Conservation (phyloP, 2,797 vertebrate genomes). For the Acestrorhynchus altus region DNA sequence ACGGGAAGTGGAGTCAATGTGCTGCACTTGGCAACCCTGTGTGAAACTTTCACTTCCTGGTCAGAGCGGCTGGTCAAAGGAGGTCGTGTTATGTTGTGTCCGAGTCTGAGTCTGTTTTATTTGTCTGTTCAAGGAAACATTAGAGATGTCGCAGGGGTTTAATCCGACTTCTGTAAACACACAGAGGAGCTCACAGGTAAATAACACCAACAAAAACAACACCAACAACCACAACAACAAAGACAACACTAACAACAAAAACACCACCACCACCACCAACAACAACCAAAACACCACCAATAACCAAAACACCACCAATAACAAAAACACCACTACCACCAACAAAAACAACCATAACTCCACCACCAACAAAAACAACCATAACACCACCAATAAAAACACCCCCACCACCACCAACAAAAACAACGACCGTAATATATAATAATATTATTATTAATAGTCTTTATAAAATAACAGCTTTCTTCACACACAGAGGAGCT, state of each 20-base stretch:
- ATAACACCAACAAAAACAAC: neutral
- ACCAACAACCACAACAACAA: neutral
- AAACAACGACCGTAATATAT: neutral
- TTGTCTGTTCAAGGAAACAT: too few species aligned
- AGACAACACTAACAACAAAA: neutral
- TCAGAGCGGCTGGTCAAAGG: conserved; percentile 16
- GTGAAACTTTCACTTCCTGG: conserved; percentile 30
- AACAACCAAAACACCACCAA: neutral
- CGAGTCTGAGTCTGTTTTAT: neutral
- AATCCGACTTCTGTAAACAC: conserved; percentile 36
- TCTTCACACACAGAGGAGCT: too few species aligned
- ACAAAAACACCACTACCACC: neutral
- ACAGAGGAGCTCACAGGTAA: conserved; percentile 46
- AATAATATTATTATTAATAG: too few species aligned
- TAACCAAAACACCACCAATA: neutral
- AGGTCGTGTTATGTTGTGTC: conserved; percentile 36
- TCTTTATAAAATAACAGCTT: too few species aligned
- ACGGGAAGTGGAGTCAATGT: too few species aligned
- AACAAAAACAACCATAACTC: neutral
- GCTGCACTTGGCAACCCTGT: too few species aligned
- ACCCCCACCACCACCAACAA: neutral
- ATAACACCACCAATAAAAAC: neutral
- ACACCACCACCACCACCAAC: neutral
- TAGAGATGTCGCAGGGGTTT: conserved; percentile 57
- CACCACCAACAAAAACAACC: neutral